Base-by-base conservation (phyloP, 2,888 invertebrate genomes). In the Lordiphosa andalusiaca region DNA sequence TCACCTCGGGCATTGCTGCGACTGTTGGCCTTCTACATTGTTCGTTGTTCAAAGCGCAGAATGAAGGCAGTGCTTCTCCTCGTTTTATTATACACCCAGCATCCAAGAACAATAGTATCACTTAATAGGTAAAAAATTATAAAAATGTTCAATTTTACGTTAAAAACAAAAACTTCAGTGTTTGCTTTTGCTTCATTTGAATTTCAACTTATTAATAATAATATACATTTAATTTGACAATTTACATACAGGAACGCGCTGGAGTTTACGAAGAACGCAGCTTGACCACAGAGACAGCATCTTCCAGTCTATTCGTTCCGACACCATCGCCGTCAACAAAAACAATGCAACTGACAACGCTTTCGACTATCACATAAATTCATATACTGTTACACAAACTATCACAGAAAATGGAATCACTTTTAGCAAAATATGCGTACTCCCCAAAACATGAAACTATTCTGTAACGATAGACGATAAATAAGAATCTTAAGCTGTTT, bases 321-420 rank as follows among this genome's bases (percentile, higher is more conserved):
- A 87, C 88, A 39, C 88, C 90, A 42, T 89, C 89, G n/a, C 88
- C 89, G 23, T 87, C 88, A 23, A 87, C 82, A 41, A 88, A 88
- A 68, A 88, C 85, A 66, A 86, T 88, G 65, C 86, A 87, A 73
- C 71, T 88, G 56, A 86, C 88, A 59, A 88, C 88, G 61, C 84
- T 88, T 56, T 87, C 88, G 67, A 87, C 87, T 68, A 87, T 87
- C 72, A 75, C 87, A 59, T 86, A 86, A 84, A 65, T 25, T 49
- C 25, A 10, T 38, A 49, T n/a, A 13, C 37, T 38, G 37, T 49
- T n/a, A 38, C 19, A 25, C 19, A 13, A 48, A 36, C 47, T 12
- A 38, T 37, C 48, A 37, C 13, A 25, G 33, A 33, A 33, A 16
- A 44, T 33, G 3, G 10, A 44, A 44, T 19, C 30, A 33, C 10